A percentile compares a stretch with the other conserved stretches of the same genome.
Conservation (phyloP, 1,140 invertebrate genomes). For the Metaphire vulgaris region DNA sequence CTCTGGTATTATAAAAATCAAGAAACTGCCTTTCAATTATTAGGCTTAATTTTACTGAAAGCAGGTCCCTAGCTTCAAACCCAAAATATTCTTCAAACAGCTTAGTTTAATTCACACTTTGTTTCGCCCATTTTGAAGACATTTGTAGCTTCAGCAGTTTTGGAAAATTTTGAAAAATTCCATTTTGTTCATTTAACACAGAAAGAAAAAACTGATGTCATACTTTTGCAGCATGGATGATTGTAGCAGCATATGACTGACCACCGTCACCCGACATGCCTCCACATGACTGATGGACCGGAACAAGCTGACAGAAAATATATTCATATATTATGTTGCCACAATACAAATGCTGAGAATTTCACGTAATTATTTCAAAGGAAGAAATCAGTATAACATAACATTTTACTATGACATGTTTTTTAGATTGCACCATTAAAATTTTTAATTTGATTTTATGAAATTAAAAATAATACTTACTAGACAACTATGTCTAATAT, state of each 20-base stretch:
- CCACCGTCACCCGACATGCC: constrained; percentile 65
- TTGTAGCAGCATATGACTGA: constrained; percentile 87
- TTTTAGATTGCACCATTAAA: no score
- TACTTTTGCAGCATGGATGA: constrained; percentile 88
- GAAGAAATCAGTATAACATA: no score
- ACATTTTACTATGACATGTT: no score
- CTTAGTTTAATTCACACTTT: not conserved
- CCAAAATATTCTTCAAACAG: not conserved
- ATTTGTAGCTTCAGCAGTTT: not conserved
- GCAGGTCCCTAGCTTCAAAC: constrained; percentile 5
- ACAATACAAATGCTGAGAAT: no score
- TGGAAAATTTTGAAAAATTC: not conserved
- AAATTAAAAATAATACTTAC: no score
- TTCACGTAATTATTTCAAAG: no score
- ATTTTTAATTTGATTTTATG: no score
- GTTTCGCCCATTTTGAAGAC: not conserved
- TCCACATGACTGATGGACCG: constrained; percentile 74
- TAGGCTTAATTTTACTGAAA: not conserved
- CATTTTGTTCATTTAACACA: not conserved
- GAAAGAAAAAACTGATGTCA: constrained; percentile 7
- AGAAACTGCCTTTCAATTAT: not conserved
- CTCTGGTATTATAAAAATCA: constrained; percentile 40
- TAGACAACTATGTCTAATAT: no score
- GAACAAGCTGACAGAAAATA: constrained; percentile 59
- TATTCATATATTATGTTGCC: not conserved